Conservation (phyloP, 37 sponge, comb jelly and placozoan genomes). For the Axinella damicornis region DNA sequence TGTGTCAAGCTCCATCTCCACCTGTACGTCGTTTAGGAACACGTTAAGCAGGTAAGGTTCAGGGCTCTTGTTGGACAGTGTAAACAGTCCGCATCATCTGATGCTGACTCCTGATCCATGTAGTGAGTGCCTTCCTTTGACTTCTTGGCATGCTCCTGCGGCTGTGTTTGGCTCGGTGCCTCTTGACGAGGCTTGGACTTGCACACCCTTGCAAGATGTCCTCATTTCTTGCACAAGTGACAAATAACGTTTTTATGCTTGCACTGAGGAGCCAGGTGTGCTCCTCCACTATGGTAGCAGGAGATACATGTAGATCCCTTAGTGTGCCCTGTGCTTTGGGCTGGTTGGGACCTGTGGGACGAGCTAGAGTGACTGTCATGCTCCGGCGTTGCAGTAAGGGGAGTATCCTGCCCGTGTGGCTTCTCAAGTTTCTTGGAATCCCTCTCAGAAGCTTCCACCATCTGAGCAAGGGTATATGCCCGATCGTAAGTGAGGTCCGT, state of each 20-base stretch:
- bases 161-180: background rate
- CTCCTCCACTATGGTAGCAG: background rate
- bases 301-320: conserved; percentile 13
- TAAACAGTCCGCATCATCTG: background rate
- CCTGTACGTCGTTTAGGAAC: conserved; percentile 2
- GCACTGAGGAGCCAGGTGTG: too few relatives aligned
- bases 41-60: conserved; percentile 14
- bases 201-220: conserved; percentile 38
- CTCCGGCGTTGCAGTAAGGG: too few relatives aligned
- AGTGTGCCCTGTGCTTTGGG: too few relatives aligned
- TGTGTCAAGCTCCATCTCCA: conserved; percentile 48
- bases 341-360: too few relatives aligned
- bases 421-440: conserved; percentile 2
- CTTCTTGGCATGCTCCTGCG: background rate
- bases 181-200: background rate
- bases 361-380: too few relatives aligned
- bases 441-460: conserved; percentile 20
- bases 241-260: too few relatives aligned
- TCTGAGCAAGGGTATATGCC: conserved; percentile 15
- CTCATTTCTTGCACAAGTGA: too few relatives aligned
- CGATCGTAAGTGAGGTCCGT: conserved; percentile 8
- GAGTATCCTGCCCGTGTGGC: too few relatives aligned
- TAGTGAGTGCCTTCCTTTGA: conserved; percentile 12
- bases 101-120: background rate
- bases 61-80: background rate